Conservation (phyloP, 2,797 vertebrate species). For the Uromys caudimaculatus region DNA sequence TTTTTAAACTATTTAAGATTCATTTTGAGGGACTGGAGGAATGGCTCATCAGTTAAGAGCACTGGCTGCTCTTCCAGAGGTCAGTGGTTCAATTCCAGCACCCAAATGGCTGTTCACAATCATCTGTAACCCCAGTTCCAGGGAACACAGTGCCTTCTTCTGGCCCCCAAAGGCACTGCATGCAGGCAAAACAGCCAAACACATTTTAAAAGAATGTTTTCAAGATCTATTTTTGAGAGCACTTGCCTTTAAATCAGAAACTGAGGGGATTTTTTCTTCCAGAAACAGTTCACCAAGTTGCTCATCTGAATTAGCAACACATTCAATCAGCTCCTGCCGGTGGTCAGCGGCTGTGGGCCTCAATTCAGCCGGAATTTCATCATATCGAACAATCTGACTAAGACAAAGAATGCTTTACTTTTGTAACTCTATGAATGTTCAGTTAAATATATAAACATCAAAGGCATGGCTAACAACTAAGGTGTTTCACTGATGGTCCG, state of each 20-base stretch:
- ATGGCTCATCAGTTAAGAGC: background rate
- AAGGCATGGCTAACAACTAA: background rate
- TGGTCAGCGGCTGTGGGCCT: conserved; percentile 90
- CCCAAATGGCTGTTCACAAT: background rate
- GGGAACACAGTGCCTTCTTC: background rate
- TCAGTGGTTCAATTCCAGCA: too few relatives aligned
- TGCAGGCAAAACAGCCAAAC: background rate
- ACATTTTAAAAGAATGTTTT: background rate
- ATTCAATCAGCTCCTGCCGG: conserved; percentile 95
- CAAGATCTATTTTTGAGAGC: background rate
- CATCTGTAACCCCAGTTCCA: background rate
- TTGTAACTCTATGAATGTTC: background rate
- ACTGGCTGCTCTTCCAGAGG: background rate
- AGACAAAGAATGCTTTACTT: conserved; percentile 11
- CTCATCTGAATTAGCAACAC: conserved; percentile 95
- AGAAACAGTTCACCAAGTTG: conserved; percentile 95
- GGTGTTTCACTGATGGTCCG: background rate
- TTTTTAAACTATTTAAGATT: background rate
- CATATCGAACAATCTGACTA: conserved; percentile 91
- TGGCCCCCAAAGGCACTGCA: background rate
- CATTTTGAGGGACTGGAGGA: background rate
- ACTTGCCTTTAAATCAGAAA: conserved; percentile 93
- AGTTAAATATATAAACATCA: background rate
- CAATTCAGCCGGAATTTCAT: conserved; percentile 93
- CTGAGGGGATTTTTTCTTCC: conserved; percentile 93